Evolutionary conservation across 2,797 vertebrate genomes (phyloP).

Genomic region (Halcyon smyrnensis): DNA sequence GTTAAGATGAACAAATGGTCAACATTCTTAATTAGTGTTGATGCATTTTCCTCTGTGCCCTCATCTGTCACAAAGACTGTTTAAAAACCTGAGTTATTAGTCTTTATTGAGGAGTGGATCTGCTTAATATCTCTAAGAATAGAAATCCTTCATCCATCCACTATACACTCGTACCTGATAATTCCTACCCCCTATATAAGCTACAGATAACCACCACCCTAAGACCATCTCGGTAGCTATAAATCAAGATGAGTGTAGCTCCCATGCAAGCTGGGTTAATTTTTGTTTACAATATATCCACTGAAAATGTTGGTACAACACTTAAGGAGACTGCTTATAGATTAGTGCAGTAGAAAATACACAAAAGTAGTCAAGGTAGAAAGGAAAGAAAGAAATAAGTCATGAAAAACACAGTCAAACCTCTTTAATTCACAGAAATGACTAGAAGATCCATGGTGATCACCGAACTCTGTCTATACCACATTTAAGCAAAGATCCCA

Average conservation of each 20-base stretch:
- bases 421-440: neutral
- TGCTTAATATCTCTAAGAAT: constrained; percentile 89
- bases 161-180: constrained; percentile 77
- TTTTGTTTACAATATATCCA: constrained; percentile 83
- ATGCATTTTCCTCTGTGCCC: constrained; percentile 84
- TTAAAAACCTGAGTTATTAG: constrained; percentile 94
- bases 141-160: constrained; percentile 81
- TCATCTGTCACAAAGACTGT: constrained; percentile 90
- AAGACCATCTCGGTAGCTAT: constrained; percentile 80
- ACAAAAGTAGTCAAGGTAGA: constrained; percentile 46
- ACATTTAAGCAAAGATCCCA: neutral
- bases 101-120: constrained; percentile 89
- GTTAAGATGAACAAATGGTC: constrained; percentile 80
- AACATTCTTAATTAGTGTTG: constrained; percentile 83
- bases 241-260: constrained; percentile 85
- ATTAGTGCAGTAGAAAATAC: constrained; percentile 54
- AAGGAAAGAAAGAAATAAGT: constrained; percentile 63
- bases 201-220: constrained; percentile 87
- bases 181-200: constrained; percentile 77
- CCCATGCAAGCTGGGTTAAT: constrained; percentile 82
- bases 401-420: neutral
- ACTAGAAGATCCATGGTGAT: neutral
- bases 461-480: neutral
- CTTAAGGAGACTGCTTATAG: constrained; percentile 73
- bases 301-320: constrained; percentile 77